Evolutionary conservation across 2,888 invertebrate species (phyloP), one percentile per base, ranked within the genome.

Genomic region (Hyposoter dolosus): DNA sequence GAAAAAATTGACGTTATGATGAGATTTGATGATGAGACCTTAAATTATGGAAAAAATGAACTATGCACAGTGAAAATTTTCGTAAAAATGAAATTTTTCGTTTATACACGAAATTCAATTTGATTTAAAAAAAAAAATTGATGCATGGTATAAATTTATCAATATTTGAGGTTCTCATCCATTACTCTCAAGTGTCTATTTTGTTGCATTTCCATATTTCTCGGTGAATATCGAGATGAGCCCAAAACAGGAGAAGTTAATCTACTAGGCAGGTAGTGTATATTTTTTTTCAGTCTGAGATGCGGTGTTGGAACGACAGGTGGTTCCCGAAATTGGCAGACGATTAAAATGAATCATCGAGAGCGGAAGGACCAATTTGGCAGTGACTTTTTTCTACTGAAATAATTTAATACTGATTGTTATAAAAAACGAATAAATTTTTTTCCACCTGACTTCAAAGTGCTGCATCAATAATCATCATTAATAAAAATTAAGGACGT

Each of bases 231-330:
- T 40, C 40, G 19, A 66, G 3, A 12, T 15, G 28, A 60, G 28
- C 28, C 28, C 5, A 40, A 40, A 43, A n/a, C 12, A 19, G 43
- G 12, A 40, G 12, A 68, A 35, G 53, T 45, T 40, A 15, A 74
- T 74, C 17, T 75, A 60, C 60, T 60, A 75, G 43, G 75, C 28
- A 75, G 50, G 45, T 63, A 75, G 75, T 75, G 28, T 75, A 60
- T n/a, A 63, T 75, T 75, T 28, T 28, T 63, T 75, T 75, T 28
- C 75, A 75, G 75, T 60, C 43, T n/a, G 75, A 75, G 17, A 9
- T 43, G 12, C 43, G 75, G 43, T 43, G 60, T 23, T 60, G 40
- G 60, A 63, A 75, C 45, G 75, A 75, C 28, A 23, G 43, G 10
- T 75, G 75, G 75, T 23, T 43, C 43, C 45, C 17, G 5, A 69